Evolutionary conservation across 2,888 invertebrate genomes (phyloP), one percentile per base, ranked within the genome.

Genomic region (Drosophila anomalata): DNA sequence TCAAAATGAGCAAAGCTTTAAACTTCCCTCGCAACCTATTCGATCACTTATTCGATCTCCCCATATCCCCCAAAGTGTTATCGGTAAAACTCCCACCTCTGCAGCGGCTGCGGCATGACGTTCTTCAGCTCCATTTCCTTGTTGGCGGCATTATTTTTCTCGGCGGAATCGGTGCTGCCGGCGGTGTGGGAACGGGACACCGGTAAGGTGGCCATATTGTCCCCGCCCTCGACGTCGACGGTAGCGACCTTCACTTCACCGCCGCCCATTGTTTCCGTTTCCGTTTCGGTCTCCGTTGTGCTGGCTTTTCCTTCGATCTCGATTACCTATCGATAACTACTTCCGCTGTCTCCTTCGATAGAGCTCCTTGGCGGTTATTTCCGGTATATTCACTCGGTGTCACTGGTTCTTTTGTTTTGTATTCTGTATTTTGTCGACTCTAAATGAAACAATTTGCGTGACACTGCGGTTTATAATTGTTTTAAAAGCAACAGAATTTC

Each of bases 141-240:
- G 93, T 95, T 96, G 80, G 96, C 95, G 67, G 95, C 95, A 91
- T 96, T 96, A 91, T 96, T 95, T 92, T 96, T 96, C 92, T 96
- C 96, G 61, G 95, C 95, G 82, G 94, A 95, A 78, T 94, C 94
- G 89, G 94, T 93, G 90, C 95, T 95, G 87, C 94, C 95, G 79
- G 95, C 94, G 75, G 93, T 93, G 90, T 93, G 93, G 47, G 95
- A 95, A 90, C 96, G 94, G 73, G 96, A 96, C 68, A 96, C 96
- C 83, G 96, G 97, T 92, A 97, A 94, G 46, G 97, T 97, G 92
- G 96, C 97, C 95, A 96, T 96, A 91, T 97, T 96, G 94, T 96
- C 96, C 85, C 96, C 95, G 78, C 96, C 94, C 92, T 97, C 97
- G 89, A 96, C 94, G 92, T 97, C 96, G 87, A 97, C 97, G 68